Evolutionary conservation across 1,140 invertebrate genomes (phyloP), one percentile per base, ranked within the genome.

Genomic region (Calliphora vicina): DNA sequence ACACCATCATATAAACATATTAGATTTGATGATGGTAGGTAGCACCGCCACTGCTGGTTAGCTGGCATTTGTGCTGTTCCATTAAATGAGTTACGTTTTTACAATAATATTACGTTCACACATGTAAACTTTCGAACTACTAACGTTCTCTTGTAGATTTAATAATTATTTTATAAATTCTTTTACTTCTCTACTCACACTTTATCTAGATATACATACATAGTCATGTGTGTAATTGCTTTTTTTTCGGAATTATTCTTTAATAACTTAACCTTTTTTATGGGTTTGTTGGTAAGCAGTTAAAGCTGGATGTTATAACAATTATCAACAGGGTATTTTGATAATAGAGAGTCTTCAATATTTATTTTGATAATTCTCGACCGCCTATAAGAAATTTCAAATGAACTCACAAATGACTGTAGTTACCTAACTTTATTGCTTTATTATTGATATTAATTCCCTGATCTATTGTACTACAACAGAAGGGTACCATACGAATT

Each of bases 261-360:
- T 67, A 67, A 23, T 67, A 67, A 67, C 61, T 67, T 67, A 23
- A 67, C n/a, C n/a, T 67, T 67, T 67, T 20, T 67, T n/a, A 57
- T 57, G 6, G 6, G 15, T 57, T 57, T 57, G 12, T 57, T 6
- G n/a, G 15, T 57, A n/a, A 6, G 50, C 50, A 17, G n/a, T 57
- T 57, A 57, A n/a, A 13, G 50, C 50, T 57, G 15, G 35, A 35
- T 57, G 50, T 57, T 57, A n/a, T 35, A 35, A 35, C 5, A 35
- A 35, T 6, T 35, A 8, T 35, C 35, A 35, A 35, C 35, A 35
- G 35, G 5, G 35, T 35, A 35, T 8, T 35, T 10, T 35, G 6
- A 0, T 35, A 35, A 35, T 0, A 2, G 35, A 35, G 1, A 57
- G n/a, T n/a, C n/a, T n/a, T n/a, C n/a, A n/a, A n/a, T n/a, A n/a